phyloP scores from a whole-genome alignment of 2,113 vertebrate species.

The Lipophrys pholis region DNA sequence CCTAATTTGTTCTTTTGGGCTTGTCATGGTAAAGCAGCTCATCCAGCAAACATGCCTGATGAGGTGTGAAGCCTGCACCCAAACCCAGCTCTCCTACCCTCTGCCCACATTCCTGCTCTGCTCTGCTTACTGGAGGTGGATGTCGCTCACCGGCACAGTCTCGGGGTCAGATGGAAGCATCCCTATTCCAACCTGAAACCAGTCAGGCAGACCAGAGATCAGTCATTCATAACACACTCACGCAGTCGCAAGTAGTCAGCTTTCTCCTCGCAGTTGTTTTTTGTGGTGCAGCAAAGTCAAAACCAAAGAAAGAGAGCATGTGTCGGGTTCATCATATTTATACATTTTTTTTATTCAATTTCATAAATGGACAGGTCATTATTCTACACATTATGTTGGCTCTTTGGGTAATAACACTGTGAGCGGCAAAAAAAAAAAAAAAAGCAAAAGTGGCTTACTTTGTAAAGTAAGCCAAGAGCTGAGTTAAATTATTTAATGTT shows the following conservation, averaged over 20 bases:
- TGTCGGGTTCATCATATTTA: background rate
- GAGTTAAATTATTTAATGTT: conserved; percentile 49
- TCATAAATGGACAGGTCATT: conserved; percentile 18
- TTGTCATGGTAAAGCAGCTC: conserved; percentile 78
- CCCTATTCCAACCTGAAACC: conserved; percentile 51
- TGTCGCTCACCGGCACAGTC: conserved; percentile 45
- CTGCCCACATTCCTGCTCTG: conserved; percentile 58
- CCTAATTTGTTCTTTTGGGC: conserved; percentile 80
- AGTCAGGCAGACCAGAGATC: conserved; percentile 41
- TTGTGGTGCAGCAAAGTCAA: background rate
- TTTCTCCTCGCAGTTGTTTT: background rate
- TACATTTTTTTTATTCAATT: conserved; percentile 40
- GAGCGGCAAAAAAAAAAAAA: conserved; percentile 7
- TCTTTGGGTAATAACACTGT: conserved; percentile 14
- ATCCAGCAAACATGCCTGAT: conserved; percentile 77
- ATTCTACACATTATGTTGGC: conserved; percentile 2
- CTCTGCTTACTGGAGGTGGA: conserved; percentile 57
- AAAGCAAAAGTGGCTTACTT: conserved; percentile 22
- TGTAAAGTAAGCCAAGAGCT: conserved; percentile 9
- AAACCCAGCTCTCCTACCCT: conserved; percentile 69
- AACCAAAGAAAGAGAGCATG: background rate
- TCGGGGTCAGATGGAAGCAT: conserved; percentile 55
- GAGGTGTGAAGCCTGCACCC: conserved; percentile 78
- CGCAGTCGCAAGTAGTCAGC: background rate
- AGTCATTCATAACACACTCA: conserved; percentile 17